Conservation (phyloP, 1,140 invertebrate species). For the Drosophila littoralis region DNA sequence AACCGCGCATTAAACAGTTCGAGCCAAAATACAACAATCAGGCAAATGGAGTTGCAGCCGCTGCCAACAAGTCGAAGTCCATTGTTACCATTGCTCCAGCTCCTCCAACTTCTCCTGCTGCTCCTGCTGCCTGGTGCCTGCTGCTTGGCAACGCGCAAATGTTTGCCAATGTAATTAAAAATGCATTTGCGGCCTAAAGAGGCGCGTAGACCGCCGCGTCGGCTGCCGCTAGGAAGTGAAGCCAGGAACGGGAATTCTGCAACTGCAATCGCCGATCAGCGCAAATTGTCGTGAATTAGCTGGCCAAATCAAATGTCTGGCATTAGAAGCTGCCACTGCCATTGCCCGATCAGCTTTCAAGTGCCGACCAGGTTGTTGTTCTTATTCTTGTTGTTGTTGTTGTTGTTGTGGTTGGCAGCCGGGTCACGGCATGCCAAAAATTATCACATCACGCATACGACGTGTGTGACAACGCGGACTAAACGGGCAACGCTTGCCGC, state of each 20-base stretch:
- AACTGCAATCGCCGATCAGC: constrained; percentile 64
- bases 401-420: not conserved
- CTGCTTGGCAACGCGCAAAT: constrained; percentile 52
- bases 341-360: constrained; percentile 34
- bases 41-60: constrained; percentile 59
- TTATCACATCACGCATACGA: constrained; percentile 81
- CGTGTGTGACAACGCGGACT: constrained; percentile 60
- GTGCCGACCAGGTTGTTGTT: constrained; percentile 23
- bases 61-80: constrained; percentile 31
- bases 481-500: constrained; percentile 29
- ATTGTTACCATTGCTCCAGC: constrained; percentile 47
- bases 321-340: constrained; percentile 32
- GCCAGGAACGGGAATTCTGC: constrained; percentile 17
- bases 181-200: constrained; percentile 71
- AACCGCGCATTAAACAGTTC: constrained; percentile 41
- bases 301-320: constrained; percentile 62
- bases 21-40: constrained; percentile 74
- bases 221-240: constrained; percentile 48
- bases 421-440: constrained; percentile 56
- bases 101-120: not conserved
- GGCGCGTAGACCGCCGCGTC: constrained; percentile 52
- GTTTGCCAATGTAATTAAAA: constrained; percentile 81
- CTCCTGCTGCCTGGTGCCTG: not conserved
- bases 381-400: not conserved
- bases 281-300: constrained; percentile 78